Evolutionary conservation across 2,888 invertebrate genomes (phyloP), one percentile per base, ranked within the genome.

Genomic region (Drosophila sordidapex): DNA sequence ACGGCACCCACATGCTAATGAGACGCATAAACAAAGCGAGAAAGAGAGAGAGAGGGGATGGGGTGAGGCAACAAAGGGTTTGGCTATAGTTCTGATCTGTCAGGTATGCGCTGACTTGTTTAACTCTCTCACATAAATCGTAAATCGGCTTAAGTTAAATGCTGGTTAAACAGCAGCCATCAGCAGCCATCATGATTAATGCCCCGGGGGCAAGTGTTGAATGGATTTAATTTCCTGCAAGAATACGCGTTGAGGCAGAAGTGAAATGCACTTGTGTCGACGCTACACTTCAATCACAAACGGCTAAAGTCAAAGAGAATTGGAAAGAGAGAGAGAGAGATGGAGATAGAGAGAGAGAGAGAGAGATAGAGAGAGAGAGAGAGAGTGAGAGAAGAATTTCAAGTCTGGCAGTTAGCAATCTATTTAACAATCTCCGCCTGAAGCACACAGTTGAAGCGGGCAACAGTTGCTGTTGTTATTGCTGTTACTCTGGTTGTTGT

Each of bases 91-190:
- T n/a, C 49, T 51, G 54, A 27, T n/a, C 56, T 31, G 52, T 62
- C 61, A 54, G 49, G 48, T 53, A 43, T 40, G 53, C 31, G 29
- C 33, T 38, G 60, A 49, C 66, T 70, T 77, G 67, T 36, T 59
- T 21, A 53, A 56, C 81, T 73, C 77, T 74, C 74, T 60, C 77
- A 79, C 69, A 79, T 74, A 76, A 78, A 86, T 82, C 70, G 80
- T 76, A 80, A 78, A 85, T 83, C 82, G 75, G 86, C 86, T 88
- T 86, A 80, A 79, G 76, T 77, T 88, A 82, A 86, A 83, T 83
- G 83, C 74, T 80, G 83, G 74, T 83, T 76, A 86, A 86, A 76
- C 74, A 81, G 67, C 77, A 69, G 49, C 29, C 66, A 66, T 18
- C 62, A 57, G 15, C 70, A 59, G 56, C 54, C 61, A 51, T 15